Base-by-base conservation (phyloP, 92 coral and sea anemone species). In the Plumapathes pennacea region DNA sequence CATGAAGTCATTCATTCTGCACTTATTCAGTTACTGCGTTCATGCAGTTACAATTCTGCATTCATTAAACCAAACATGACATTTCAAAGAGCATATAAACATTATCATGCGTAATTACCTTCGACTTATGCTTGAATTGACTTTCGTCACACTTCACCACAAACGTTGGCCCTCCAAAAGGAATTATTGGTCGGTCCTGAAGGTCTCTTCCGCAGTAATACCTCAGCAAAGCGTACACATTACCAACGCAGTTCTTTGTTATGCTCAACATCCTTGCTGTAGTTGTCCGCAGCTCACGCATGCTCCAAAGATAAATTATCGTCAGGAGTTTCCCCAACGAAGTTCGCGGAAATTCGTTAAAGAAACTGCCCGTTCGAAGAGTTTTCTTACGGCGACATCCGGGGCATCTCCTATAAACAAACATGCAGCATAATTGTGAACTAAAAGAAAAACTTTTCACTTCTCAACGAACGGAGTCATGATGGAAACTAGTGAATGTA, bases 91-190 rank as follows among this genome's bases (percentile, higher is more conserved):
- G n/a, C n/a, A n/a, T n/a, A n/a, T n/a, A n/a, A n/a, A n/a, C n/a
- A n/a, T n/a, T n/a, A n/a, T n/a, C n/a, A n/a, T 20, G 10, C n/a
- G 39, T 5, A 26, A 25, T 10, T 2, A 63, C 71, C 71, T 63
- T 63, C 2, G 71, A 63, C 31, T 34, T 34, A 25, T 32, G 42
- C 21, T 62, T 37, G 34, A 65, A 65, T 11, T 65, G 74, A 29
- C 62, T 67, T 43, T 67, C 74, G 74, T 42, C 62, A 10, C 74
- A 67, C 38, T 67, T 67, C 28, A 40, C 54, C 10, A 67, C 74
- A 11, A 11, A 50, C 1, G 42, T 43, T 22, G 22, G 38, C 3
- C 74, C 74, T 0, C 63, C 74, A 25, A 67, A 65, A 38, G 72
- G 62, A 15, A 40, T 40, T 2, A 65, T 13, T 2, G 72, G 72